These are phyloP conservation scores for Halcyon leucocephala DNA, from an alignment of 2,797 vertebrate genomes.

Conservation along the genomic window DNA sequence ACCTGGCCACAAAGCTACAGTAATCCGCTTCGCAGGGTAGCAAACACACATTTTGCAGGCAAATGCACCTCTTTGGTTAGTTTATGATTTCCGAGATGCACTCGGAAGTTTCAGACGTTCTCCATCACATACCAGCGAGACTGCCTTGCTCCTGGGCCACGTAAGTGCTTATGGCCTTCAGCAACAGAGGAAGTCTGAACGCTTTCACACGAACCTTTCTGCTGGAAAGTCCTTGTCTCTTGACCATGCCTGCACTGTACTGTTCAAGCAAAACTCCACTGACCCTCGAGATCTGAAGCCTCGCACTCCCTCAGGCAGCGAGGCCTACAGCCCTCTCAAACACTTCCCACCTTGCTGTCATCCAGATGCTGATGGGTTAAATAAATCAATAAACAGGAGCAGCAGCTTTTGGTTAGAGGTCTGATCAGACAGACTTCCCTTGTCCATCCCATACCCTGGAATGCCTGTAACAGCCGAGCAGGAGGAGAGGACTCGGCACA, in stretches of 20 bases:
- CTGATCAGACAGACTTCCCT: not conserved
- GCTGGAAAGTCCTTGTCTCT: not conserved
- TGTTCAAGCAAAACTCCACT: not conserved
- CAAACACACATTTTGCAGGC: not conserved
- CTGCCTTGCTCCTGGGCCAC: not conserved
- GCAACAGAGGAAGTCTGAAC: not conserved
- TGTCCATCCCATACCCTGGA: not conserved
- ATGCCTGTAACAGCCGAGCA: not conserved
- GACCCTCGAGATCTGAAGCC: accelerated
- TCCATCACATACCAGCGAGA: no score
- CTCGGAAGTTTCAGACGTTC: not conserved
- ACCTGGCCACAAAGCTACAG: not conserved
- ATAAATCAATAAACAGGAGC: not conserved
- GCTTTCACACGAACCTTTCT: accelerated
- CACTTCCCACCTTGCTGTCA: not conserved
- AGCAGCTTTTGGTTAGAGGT: not conserved
- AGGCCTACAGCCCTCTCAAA: not conserved
- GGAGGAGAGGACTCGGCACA: not conserved
- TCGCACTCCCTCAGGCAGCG: not conserved
- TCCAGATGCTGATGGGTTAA: not conserved
- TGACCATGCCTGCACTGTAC: not conserved
- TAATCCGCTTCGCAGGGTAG: not conserved
- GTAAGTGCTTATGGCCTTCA: not conserved
- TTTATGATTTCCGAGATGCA: not conserved
- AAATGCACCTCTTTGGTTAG: not conserved